A percentile compares a stretch with the other conserved stretches of the same genome.
These are phyloP conservation scores for Tetropium fuscum DNA, from an alignment of 2,888 invertebrate species.

Conservation along the genomic window DNA sequence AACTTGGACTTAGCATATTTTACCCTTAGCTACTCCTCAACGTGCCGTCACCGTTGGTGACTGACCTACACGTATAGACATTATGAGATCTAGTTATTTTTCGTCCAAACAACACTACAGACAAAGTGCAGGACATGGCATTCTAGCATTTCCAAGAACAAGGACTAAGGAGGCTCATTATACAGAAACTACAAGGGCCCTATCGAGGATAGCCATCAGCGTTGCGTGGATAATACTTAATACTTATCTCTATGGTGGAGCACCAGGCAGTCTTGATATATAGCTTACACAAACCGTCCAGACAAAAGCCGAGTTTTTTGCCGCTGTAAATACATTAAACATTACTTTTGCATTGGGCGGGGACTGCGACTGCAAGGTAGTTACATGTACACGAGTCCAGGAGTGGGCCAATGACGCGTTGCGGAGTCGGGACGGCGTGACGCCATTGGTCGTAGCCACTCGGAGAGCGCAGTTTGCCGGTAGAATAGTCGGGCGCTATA, in stretches of 20 bases:
- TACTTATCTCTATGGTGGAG: slow-evolving; percentile 17
- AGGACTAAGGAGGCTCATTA: too few species aligned
- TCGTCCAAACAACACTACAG: too few species aligned
- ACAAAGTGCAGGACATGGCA: too few species aligned
- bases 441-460: slow-evolving; percentile 45
- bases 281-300: slow-evolving; percentile 53
- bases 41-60: too few species aligned
- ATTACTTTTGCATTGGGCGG: slow-evolving; percentile 60
- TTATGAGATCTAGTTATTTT: too few species aligned
- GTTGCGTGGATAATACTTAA: slow-evolving; percentile 24
- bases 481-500: slow-evolving; percentile 40
- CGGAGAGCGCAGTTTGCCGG: slow-evolving; percentile 27
- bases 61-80: too few species aligned
- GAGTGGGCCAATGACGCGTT: slow-evolving; percentile 48
- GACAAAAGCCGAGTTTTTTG: slow-evolving; percentile 62
- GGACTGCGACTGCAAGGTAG: slow-evolving; percentile 58
- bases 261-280: slow-evolving; percentile 53
- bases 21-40: too few species aligned
- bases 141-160: too few species aligned
- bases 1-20: too few species aligned
- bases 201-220: neutral
- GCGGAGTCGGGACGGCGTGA: slow-evolving; percentile 19
- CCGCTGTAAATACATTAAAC: slow-evolving; percentile 63
- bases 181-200: too few species aligned
- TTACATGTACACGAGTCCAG: slow-evolving; percentile 50